Evolutionary conservation across 2,113 vertebrate species (phyloP).

Genomic region (Excalfactoria chinensis): DNA sequence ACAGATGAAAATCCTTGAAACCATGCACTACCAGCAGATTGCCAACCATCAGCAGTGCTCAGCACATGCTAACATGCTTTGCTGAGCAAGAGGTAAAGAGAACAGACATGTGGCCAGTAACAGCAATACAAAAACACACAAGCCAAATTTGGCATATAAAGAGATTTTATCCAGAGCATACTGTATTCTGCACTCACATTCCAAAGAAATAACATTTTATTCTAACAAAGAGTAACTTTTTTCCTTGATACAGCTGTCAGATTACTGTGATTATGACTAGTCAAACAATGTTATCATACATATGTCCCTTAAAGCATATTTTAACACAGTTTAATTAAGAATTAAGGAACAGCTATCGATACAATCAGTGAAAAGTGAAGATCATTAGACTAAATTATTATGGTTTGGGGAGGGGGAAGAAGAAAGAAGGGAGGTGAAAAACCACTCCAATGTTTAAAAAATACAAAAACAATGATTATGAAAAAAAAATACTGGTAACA

Average conservation of each 20-base stretch:
- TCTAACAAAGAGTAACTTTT: background rate
- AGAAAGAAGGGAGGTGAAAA: background rate
- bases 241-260: background rate
- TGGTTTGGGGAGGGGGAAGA: background rate
- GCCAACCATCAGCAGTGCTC: background rate
- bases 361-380: slow-evolving; percentile 25
- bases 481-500: background rate
- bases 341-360: slow-evolving; percentile 26
- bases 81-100: background rate
- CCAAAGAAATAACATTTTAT: background rate
- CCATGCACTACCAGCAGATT: background rate
- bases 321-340: slow-evolving; percentile 31
- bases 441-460: background rate
- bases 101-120: background rate
- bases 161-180: background rate
- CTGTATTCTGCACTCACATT: background rate
- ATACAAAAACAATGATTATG: background rate
- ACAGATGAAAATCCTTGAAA: background rate
- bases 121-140: background rate
- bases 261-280: background rate
- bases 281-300: background rate
- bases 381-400: slow-evolving; percentile 35
- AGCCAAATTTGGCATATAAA: background rate
- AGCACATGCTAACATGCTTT: background rate
- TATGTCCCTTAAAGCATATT: slow-evolving; percentile 5